Conservation (phyloP, 2,797 vertebrate species). For the Diplodus sargus region DNA sequence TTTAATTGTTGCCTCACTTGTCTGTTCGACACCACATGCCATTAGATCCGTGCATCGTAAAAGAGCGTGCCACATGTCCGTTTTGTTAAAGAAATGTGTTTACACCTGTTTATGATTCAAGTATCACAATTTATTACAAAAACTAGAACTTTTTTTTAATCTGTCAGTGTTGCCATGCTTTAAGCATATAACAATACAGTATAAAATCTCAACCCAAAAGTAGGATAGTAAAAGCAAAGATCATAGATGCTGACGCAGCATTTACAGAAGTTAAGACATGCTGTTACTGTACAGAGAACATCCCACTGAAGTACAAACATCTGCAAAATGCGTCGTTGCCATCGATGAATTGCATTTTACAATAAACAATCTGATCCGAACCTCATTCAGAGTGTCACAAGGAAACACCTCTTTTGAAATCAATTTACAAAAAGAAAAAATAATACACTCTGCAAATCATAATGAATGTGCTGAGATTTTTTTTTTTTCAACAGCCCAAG, state of each 20-base stretch:
- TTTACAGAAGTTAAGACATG: constrained; percentile 85
- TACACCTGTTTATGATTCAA: constrained; percentile 74
- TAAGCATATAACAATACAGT: constrained; percentile 89
- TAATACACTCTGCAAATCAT: constrained; percentile 80
- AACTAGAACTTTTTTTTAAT: constrained; percentile 85
- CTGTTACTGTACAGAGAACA: constrained; percentile 86
- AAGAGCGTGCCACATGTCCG: background rate
- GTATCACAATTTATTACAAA: constrained; percentile 91
- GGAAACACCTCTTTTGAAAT: constrained; percentile 66
- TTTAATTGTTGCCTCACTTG: background rate
- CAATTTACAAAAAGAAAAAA: constrained; percentile 65
- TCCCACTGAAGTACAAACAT: constrained; percentile 80
- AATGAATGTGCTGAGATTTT: constrained; percentile 78
- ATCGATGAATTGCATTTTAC: constrained; percentile 73
- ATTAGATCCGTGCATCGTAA: background rate
- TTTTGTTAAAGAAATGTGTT: constrained; percentile 25
- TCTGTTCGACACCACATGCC: background rate
- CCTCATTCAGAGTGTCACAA: constrained; percentile 61
- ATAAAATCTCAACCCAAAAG: constrained; percentile 86
- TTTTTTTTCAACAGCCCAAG: constrained; percentile 87
- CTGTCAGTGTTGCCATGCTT: constrained; percentile 88
- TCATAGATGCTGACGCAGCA: constrained; percentile 83
- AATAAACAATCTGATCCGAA: constrained; percentile 52
- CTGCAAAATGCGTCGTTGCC: constrained; percentile 76
- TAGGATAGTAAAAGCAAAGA: constrained; percentile 83